Conservation (phyloP, 2,113 vertebrate species). For the Myotis yumanensis region DNA sequence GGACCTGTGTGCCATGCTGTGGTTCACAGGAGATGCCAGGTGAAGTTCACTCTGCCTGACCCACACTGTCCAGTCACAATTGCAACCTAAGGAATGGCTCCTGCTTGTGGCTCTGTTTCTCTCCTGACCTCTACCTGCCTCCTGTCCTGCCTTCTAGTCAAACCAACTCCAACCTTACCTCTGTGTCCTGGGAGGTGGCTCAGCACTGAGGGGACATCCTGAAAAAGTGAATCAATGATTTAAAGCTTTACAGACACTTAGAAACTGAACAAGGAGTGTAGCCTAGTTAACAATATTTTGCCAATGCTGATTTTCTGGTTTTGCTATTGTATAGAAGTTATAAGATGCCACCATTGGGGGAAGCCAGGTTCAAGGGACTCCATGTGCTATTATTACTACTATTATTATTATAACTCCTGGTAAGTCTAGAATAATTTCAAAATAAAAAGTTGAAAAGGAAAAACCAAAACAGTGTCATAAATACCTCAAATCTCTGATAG, state of each 20-base stretch:
- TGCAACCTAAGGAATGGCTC: background rate
- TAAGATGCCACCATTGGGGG: background rate
- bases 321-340: background rate
- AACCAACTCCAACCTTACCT: background rate
- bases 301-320: background rate
- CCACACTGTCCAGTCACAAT: rapidly evolving
- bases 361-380: background rate
- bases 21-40: too few relatives aligned
- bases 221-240: background rate
- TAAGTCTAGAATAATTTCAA: conserved; percentile 10
- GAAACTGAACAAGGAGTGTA: background rate
- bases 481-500: background rate
- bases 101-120: background rate
- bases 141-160: background rate
- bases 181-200: background rate
- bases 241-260: background rate
- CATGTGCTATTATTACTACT: background rate
- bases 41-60: background rate
- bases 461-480: background rate
- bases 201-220: background rate
- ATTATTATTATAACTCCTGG: background rate
- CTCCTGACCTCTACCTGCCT: background rate
- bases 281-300: background rate
- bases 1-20: too few relatives aligned
- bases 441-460: background rate